phyloP scores from a whole-genome alignment of 1,140 invertebrate genomes.

The Atta colombica region DNA sequence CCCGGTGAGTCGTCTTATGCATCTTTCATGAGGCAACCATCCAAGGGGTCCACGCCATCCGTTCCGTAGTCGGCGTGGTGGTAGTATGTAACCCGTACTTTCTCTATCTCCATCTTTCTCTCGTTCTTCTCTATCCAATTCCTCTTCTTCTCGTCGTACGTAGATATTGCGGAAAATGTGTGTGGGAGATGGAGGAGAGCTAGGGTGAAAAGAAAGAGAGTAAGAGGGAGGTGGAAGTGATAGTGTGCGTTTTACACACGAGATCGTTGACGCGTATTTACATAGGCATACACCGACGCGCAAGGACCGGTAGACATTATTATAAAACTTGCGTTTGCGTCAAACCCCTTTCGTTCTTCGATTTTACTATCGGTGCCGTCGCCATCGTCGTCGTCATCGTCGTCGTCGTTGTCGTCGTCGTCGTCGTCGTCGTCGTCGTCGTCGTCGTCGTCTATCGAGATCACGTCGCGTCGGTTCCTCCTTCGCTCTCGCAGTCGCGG shows the following conservation, averaged over 20 bases:
- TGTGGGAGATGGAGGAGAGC: neutral
- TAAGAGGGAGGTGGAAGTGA: neutral
- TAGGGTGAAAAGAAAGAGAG: neutral
- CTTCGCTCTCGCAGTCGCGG: neutral
- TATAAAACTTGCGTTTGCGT: constrained; percentile 51
- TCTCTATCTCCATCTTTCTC: constrained; percentile 67
- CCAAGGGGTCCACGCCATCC: constrained; percentile 85
- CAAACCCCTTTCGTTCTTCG: constrained; percentile 48
- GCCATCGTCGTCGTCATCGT: neutral
- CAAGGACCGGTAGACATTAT: constrained; percentile 38
- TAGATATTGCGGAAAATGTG: constrained; percentile 61
- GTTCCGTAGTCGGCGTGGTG: constrained; percentile 70
- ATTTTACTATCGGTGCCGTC: constrained; percentile 18
- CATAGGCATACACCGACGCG: constrained; percentile 29
- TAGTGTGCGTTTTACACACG: constrained; percentile 57
- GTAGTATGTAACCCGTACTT: constrained; percentile 67
- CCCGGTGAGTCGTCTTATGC: constrained; percentile 87
- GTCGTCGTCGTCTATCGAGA: constrained; percentile 48
- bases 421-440: constrained; percentile 3
- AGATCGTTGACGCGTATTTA: constrained; percentile 63
- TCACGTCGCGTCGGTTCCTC: constrained; percentile 50
- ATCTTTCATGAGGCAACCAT: constrained; percentile 87
- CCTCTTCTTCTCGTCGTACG: constrained; percentile 44
- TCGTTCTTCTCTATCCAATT: constrained; percentile 23
- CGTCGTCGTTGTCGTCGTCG: neutral